A percentile compares a stretch with the other conserved stretches of the same genome.
Evolutionary conservation across 2,888 invertebrate genomes (phyloP).

Genomic region (Iphiclides podalirius): DNA sequence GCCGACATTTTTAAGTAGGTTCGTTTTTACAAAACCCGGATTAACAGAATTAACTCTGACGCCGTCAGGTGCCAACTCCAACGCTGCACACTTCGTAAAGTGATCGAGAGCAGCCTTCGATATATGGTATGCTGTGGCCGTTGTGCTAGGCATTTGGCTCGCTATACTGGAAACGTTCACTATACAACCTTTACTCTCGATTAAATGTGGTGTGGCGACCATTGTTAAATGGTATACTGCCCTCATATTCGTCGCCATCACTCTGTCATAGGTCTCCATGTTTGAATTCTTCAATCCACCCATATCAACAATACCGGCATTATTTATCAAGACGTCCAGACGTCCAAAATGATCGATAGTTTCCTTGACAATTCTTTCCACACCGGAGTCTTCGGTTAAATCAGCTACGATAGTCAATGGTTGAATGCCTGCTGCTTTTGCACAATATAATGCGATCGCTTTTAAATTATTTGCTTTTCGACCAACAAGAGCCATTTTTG

Average conservation of each 20-base stretch:
- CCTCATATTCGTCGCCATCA: constrained; percentile 93
- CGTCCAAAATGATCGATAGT: constrained; percentile 85
- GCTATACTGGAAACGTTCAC: constrained; percentile 96
- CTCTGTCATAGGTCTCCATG: constrained; percentile 89
- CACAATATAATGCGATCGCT: constrained; percentile 67
- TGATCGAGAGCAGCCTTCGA: constrained; percentile 97
- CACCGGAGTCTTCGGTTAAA: constrained; percentile 83
- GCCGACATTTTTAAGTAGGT: constrained; percentile 86
- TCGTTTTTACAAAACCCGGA: constrained; percentile 95
- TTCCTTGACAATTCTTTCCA: constrained; percentile 82
- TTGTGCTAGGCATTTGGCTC: constrained; percentile 83
- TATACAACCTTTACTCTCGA: constrained; percentile 88
- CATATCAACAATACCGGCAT: constrained; percentile 88
- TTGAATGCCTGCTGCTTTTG: constrained; percentile 76
- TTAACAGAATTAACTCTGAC: constrained; percentile 94
- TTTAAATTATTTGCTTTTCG: constrained; percentile 59
- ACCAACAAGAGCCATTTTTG: constrained; percentile 82
- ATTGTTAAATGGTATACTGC: constrained; percentile 89
- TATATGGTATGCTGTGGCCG: constrained; percentile 91
- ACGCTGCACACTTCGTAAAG: constrained; percentile 92
- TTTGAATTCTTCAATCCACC: constrained; percentile 91
- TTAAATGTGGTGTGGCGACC: constrained; percentile 90
- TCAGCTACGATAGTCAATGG: constrained; percentile 82
- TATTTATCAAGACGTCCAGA: constrained; percentile 90
- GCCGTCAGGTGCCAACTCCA: constrained; percentile 89